A percentile compares a stretch with the other conserved stretches of the same genome.
Conservation (phyloP, 2,113 vertebrate genomes). For the Mobula birostris region DNA sequence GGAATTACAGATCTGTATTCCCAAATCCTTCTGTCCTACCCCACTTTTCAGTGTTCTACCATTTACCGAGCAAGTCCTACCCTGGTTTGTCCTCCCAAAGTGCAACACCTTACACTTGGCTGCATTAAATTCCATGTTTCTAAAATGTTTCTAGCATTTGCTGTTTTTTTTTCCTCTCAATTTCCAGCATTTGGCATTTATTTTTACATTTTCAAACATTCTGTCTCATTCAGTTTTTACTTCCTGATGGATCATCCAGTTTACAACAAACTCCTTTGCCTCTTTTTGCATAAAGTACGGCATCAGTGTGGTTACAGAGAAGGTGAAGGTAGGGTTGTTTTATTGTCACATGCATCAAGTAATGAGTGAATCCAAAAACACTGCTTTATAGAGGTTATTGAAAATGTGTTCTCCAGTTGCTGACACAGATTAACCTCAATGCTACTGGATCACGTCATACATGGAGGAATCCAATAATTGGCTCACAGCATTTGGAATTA, state of each 20-base stretch:
- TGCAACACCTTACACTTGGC: no score
- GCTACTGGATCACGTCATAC: background rate
- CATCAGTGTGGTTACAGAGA: background rate
- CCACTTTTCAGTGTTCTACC: no score
- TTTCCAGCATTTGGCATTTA: no score
- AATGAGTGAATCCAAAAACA: background rate
- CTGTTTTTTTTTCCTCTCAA: no score
- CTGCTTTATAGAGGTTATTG: background rate
- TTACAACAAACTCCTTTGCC: background rate
- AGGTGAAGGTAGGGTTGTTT: background rate
- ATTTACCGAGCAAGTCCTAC: no score
- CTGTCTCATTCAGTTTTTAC: background rate
- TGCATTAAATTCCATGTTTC: no score
- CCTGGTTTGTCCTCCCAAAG: no score
- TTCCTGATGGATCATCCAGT: background rate
- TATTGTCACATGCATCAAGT: background rate
- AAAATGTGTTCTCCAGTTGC: background rate
- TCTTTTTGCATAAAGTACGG: background rate
- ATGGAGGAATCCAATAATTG: background rate
- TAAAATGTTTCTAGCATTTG: no score
- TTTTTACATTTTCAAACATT: background rate
- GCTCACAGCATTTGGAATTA: background rate
- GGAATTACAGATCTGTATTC: no score
- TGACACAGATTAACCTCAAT: constrained; percentile 14
- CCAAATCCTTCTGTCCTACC: no score